Evolutionary conservation across 2,888 invertebrate genomes (phyloP).

Genomic region (Cordilura impudica): DNA sequence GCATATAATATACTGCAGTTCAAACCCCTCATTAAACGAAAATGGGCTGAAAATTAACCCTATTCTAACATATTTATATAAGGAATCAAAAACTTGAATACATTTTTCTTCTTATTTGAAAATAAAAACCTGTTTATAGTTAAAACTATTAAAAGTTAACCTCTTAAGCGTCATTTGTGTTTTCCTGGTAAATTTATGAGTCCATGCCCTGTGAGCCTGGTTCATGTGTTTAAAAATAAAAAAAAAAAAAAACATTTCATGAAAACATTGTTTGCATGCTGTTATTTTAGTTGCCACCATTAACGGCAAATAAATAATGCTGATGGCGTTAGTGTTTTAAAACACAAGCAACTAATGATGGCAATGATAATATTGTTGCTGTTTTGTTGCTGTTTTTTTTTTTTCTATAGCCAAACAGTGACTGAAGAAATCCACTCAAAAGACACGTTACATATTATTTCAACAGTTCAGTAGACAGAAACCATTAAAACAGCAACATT

Average conservation of each 20-base stretch:
- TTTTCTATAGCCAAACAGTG: background rate
- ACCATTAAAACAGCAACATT: slow-evolving; percentile 10
- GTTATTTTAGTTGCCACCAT: slow-evolving; percentile 51
- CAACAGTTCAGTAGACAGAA: slow-evolving; percentile 28
- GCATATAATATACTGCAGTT: too few species aligned
- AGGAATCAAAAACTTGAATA: too few species aligned
- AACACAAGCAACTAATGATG: slow-evolving; percentile 11
- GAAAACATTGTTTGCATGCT: slow-evolving; percentile 41
- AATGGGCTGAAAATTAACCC: too few species aligned
- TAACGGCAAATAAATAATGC: slow-evolving; percentile 48
- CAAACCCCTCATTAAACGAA: too few species aligned
- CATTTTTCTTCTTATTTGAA: too few species aligned
- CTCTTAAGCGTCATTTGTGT: too few species aligned
- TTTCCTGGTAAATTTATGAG: too few species aligned
- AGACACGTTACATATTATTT: slow-evolving; percentile 19
- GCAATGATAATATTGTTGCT: slow-evolving; percentile 15
- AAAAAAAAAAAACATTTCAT: slow-evolving; percentile 29
- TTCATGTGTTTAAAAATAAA: too few species aligned
- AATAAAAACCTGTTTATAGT: too few species aligned
- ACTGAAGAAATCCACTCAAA: slow-evolving; percentile 31
- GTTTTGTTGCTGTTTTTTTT: background rate
- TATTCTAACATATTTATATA: too few species aligned
- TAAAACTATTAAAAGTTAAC: too few species aligned
- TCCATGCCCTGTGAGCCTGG: too few species aligned
- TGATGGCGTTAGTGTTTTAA: slow-evolving; percentile 10